A percentile compares a stretch with the other conserved stretches of the same genome.
Conservation (phyloP, 2,113 vertebrate species). For the Carettochelys insculpta region DNA sequence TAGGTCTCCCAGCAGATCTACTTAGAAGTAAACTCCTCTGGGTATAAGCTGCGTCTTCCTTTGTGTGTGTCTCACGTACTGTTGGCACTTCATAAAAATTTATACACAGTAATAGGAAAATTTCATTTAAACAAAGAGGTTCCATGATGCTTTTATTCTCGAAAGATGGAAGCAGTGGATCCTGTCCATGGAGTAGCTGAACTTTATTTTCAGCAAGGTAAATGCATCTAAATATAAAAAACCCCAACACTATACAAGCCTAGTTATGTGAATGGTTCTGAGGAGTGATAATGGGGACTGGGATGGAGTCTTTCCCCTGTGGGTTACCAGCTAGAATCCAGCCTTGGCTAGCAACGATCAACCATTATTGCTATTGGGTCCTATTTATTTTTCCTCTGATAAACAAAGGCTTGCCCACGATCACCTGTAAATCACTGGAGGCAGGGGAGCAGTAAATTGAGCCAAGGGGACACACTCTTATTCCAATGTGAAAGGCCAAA, state of each 20-base stretch:
- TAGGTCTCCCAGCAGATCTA: neutral
- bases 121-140: neutral
- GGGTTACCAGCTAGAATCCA: neutral
- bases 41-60: neutral
- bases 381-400: neutral
- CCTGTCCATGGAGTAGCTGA: neutral
- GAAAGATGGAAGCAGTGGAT: neutral
- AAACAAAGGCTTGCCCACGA: rapidly evolving
- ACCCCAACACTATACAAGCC: neutral
- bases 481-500: neutral
- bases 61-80: neutral
- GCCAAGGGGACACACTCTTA: neutral
- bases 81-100: neutral
- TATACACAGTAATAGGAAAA: neutral
- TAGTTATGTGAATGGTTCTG: neutral
- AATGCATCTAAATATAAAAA: neutral
- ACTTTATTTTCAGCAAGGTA: neutral
- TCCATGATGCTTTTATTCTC: neutral
- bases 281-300: neutral
- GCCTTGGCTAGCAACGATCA: neutral
- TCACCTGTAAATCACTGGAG: neutral
- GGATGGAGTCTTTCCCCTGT: neutral
- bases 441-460: neutral
- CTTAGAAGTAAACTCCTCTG: neutral
- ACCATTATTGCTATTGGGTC: neutral